A percentile compares a stretch with the other conserved stretches of the same genome.
phyloP scores from a whole-genome alignment of 2,797 vertebrate genomes.

The Halcyon smyrnensis region DNA sequence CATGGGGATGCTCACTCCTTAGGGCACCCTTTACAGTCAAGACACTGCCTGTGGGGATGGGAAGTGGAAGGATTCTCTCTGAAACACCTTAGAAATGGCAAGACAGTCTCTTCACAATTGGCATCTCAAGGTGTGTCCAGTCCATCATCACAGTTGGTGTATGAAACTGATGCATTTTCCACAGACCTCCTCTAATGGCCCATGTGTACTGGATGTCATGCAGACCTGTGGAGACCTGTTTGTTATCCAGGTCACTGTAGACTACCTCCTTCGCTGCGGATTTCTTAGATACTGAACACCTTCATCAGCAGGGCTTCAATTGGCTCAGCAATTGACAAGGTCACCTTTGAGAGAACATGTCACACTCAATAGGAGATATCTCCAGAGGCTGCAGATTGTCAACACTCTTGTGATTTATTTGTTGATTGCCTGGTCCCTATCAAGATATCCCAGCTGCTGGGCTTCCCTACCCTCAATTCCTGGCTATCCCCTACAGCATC shows the following conservation, averaged over 20 bases:
- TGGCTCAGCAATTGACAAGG: not conserved
- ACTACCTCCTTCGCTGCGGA: not conserved
- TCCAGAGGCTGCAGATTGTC: not conserved
- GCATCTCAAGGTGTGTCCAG: not conserved
- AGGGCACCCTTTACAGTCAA: not conserved
- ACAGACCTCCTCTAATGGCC: not conserved
- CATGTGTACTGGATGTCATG: not conserved
- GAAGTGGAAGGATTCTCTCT: not conserved
- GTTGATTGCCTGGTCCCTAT: not conserved
- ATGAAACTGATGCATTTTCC: not conserved
- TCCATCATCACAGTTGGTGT: not conserved
- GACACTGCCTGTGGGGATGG: not conserved
- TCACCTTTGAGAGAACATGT: not conserved
- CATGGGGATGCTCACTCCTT: not conserved
- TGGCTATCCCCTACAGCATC: not conserved
- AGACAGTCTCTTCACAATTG: not conserved
- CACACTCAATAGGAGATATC: not conserved
- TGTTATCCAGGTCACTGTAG: not conserved
- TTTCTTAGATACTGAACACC: not conserved
- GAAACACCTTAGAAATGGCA: not conserved
- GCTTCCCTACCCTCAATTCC: not conserved
- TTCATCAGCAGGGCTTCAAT: not conserved
- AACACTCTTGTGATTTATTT: not conserved
- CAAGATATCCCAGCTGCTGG: not conserved
- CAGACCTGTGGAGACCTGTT: not conserved